These are phyloP conservation scores for Eleutherodactylus coqui DNA, from an alignment of 2,797 vertebrate species.

Conservation along the genomic window DNA sequence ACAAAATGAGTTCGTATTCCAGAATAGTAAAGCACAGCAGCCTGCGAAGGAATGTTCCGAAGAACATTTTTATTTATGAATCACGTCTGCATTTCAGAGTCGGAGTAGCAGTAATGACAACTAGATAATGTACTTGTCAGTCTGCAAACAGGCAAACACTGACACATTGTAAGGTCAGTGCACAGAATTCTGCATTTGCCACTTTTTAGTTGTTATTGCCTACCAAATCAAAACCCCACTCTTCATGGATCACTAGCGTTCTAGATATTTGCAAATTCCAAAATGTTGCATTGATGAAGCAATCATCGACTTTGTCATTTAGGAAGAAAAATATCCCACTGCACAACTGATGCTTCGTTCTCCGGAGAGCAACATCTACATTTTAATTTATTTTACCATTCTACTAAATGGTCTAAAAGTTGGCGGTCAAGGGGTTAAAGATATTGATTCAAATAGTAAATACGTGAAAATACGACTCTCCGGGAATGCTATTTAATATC, in stretches of 20 bases:
- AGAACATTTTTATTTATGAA: constrained; percentile 12
- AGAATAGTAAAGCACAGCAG: too few species aligned
- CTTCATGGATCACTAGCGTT: constrained; percentile 42
- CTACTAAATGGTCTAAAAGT: not conserved
- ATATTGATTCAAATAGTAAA: too few species aligned
- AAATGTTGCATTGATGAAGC: constrained; percentile 29
- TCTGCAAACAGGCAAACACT: constrained; percentile 27
- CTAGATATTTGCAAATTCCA: constrained; percentile 40
- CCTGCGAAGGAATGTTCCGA: not conserved
- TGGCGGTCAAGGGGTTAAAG: not conserved
- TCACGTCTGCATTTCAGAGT: not conserved
- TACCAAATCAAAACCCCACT: constrained; percentile 6
- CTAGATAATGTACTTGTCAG: constrained; percentile 50
- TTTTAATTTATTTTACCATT: not conserved
- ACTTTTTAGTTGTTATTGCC: constrained; percentile 36
- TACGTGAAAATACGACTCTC: too few species aligned
- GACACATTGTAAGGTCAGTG: constrained; percentile 35
- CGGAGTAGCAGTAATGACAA: constrained; percentile 30
- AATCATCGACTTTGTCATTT: constrained; percentile 32
- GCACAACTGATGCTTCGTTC: not conserved
- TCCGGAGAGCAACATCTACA: not conserved
- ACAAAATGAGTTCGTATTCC: not conserved
- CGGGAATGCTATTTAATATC: too few species aligned
- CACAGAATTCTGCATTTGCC: constrained; percentile 30
- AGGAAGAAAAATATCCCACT: not conserved